Conservation (phyloP, 2,113 vertebrate genomes). For the Eolophus roseicapilla region DNA sequence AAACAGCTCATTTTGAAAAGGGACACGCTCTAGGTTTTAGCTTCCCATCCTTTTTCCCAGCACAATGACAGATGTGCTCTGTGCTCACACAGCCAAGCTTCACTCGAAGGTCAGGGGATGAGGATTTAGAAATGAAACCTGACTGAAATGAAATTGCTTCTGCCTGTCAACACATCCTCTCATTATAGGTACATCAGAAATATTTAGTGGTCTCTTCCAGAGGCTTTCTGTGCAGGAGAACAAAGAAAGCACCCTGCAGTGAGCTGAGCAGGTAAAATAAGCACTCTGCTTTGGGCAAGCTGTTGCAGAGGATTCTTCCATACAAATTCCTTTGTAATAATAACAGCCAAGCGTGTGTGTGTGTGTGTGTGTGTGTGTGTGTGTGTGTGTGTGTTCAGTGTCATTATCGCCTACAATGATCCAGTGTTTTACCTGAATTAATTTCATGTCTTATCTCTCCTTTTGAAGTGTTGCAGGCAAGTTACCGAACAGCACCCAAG, state of each 20-base stretch:
- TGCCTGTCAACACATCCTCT: not conserved
- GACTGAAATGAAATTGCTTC: conserved; percentile 21
- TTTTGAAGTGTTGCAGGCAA: accelerated
- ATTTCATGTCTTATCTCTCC: not conserved
- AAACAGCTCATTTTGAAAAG: conserved; percentile 35
- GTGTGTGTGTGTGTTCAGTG: not conserved
- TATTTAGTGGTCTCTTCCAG: not conserved
- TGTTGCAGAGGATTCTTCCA: not conserved
- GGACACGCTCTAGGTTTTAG: not conserved
- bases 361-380: not conserved
- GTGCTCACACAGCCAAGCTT: not conserved
- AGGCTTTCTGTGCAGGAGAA: not conserved
- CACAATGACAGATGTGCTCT: not conserved
- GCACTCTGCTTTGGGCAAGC: not conserved
- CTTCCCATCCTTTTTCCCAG: not conserved
- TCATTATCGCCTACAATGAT: not conserved
- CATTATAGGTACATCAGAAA: not conserved
- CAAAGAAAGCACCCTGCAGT: not conserved
- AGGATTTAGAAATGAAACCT: conserved; percentile 15
- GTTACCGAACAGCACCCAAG: not conserved
- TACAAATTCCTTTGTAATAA: not conserved
- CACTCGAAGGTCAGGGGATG: not conserved
- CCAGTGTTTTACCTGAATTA: not conserved
- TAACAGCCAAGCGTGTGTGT: not conserved
- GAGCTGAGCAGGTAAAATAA: not conserved